These are phyloP conservation scores for Ylistrum balloti DNA, from an alignment of 1,140 invertebrate genomes.

Conservation along the genomic window DNA sequence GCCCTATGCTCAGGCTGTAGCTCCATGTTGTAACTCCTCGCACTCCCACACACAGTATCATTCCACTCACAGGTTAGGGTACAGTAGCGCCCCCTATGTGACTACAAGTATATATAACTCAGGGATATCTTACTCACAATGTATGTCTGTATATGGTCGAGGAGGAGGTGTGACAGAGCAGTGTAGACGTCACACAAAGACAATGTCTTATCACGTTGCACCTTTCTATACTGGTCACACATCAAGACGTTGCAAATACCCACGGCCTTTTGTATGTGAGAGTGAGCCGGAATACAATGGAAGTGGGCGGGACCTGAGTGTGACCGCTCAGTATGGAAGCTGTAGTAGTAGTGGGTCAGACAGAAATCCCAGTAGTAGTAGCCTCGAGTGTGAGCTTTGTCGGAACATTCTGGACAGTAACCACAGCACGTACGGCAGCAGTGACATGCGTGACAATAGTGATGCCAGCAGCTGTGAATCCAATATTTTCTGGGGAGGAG, in stretches of 20 bases:
- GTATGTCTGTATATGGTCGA: constrained; percentile 43
- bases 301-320: constrained; percentile 59
- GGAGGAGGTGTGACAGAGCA: constrained; percentile 45
- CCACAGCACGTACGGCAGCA: constrained; percentile 77
- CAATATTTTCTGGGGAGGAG: constrained; percentile 68
- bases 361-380: constrained; percentile 68
- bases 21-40: background rate
- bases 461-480: constrained; percentile 79
- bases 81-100: background rate
- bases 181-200: constrained; percentile 42
- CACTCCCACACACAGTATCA: background rate
- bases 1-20: background rate
- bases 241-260: constrained; percentile 42
- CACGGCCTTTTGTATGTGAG: constrained; percentile 45
- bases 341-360: constrained; percentile 63
- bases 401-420: constrained; percentile 70
- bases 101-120: constrained; percentile 53
- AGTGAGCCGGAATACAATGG: constrained; percentile 60
- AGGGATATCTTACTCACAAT: constrained; percentile 59
- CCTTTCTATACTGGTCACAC: constrained; percentile 42
- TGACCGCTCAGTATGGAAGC: constrained; percentile 65
- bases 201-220: constrained; percentile 40
- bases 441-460: constrained; percentile 72
- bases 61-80: constrained; percentile 4
- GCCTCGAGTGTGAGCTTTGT: constrained; percentile 66